Base-by-base conservation (phyloP, 2,797 vertebrate species). In the Cuculus canorus region DNA sequence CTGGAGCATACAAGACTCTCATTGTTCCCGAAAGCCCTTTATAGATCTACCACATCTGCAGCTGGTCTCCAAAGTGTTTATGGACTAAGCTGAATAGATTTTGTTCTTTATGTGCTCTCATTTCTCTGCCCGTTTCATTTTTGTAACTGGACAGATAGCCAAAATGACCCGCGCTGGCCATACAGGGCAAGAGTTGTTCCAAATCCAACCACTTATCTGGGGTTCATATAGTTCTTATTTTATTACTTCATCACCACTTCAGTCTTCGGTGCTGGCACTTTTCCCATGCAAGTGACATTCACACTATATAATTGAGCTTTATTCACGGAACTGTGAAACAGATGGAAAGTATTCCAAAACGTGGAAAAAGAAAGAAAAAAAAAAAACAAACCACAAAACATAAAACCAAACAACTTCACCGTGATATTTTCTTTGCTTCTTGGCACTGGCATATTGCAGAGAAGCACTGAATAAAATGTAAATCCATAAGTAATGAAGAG, bases 251-350 rank as follows among this genome's bases (percentile, higher is more conserved):
- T 80, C 56, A 70, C 48, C 60, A 76, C 39, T 89, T 94, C 76
- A 83, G 83, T 60, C 87, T 90, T 78, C 78, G 48, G 43, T 86
- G 50, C 70, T 93, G 91, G 87, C 85, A 88, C 28, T 96, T 88
- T 77, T 89, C 86, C 86, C 5, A 0, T 90, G 61, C 79, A 88
- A 94, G 68, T 63, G 91, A 90, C 37, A 93, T 95, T 91, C 92
- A 91, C 82, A 90, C 87, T 80, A 72, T 82, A 85, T 84, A 92
- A 93, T 2, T 86, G 87, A 92, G 82, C 64, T 91, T 92, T 94
- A 83, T 93, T 94, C 87, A 80, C 60, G 70, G 79, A 85, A 73
- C 91, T 82, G 70, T 78, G 88, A 92, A 94, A 87, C 88, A 96
- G 88, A 65, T 10, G 1, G 68, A 94, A 95, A 69, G 37, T 83